Percentiles rank a stretch among this genome's conserved stretches.
Evolutionary conservation across 2,888 invertebrate species (phyloP).

Genomic region (Leucoma salicis): DNA sequence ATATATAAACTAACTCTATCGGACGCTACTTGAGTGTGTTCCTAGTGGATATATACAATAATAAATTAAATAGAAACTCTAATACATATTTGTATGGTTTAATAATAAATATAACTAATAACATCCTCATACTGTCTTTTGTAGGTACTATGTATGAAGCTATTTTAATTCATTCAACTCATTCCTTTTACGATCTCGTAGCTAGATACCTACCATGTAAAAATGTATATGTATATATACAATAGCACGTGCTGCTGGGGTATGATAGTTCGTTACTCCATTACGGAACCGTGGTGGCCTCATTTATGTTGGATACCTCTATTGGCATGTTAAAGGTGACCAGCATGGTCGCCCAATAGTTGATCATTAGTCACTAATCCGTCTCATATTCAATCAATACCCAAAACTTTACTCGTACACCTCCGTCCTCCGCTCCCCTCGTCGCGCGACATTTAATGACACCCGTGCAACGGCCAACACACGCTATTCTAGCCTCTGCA

Average conservation of each 20-base stretch:
- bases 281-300: slow-evolving; percentile 8
- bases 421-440: slow-evolving; percentile 74
- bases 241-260: not conserved
- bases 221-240: slow-evolving; percentile 6
- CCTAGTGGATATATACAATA: too few species aligned
- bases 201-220: slow-evolving; percentile 23
- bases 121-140: too few species aligned
- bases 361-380: slow-evolving; percentile 81
- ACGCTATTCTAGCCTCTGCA: slow-evolving; percentile 64
- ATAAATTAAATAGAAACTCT: too few species aligned
- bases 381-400: slow-evolving; percentile 82
- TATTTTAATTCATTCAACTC: slow-evolving; percentile 32
- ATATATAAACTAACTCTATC: too few species aligned
- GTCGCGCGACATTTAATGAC: slow-evolving; percentile 82
- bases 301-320: slow-evolving; percentile 13
- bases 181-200: slow-evolving; percentile 32
- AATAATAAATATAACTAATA: too few species aligned
- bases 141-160: slow-evolving; percentile 13
- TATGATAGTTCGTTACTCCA: not conserved
- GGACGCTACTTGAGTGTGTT: too few species aligned
- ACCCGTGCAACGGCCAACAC: slow-evolving; percentile 71
- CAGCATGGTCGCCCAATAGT: slow-evolving; percentile 65
- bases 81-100: too few species aligned
- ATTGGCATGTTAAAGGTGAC: slow-evolving; percentile 54
- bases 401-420: slow-evolving; percentile 82